Base-by-base conservation (phyloP, 2,113 vertebrate genomes). In the Amblyopsis rosae region DNA sequence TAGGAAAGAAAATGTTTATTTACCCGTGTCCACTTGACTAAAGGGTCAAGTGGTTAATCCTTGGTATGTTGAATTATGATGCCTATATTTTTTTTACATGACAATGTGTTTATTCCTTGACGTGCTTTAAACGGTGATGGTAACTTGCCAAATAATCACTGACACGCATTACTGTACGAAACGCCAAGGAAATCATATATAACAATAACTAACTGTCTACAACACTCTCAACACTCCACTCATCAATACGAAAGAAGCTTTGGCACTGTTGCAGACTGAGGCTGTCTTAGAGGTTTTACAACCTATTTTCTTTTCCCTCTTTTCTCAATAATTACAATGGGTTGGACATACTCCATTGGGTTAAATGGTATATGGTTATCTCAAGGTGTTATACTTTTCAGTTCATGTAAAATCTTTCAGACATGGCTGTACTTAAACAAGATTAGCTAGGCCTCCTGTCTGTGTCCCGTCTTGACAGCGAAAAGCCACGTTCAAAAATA, bases 131-230 rank as follows among this genome's bases (percentile, higher is more conserved):
- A 47, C 51, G 58, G 72, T 59, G 53, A 59, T 54, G 58, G 69
- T 49, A 46, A 41, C 7, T 76, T 60, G 67, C 68, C 77, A 90
- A 87, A 80, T 63, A 64, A 51, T 73, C 55, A 66, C 80, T 73
- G 80, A 88, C 89, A 84, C 89, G 87, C 88, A 88, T 83, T 65
- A 73, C 78, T 67, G 55, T 70, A 32, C 41, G 70, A 72, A 72
- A 76, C 87, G 89, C 90, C 88, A 90, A 26, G 88, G 62, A 80
- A 89, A 91, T 90, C 90, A 92, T 26, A 1, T 26, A 26, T 26
- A 26, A 26, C 45, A 60, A 71, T 50, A 19, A 51, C 58, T 57
- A 46, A 61, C 51, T 59, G 51, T 57, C 0, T 56, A 11, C 46
- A 50, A 26, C 26, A 26, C 26, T 1, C 19, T 19, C 15, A 47